A percentile compares a stretch with the other conserved stretches of the same genome.
These are phyloP conservation scores for Mormyrops attenuatus DNA, from an alignment of 2,797 vertebrate genomes.

Conservation along the genomic window DNA sequence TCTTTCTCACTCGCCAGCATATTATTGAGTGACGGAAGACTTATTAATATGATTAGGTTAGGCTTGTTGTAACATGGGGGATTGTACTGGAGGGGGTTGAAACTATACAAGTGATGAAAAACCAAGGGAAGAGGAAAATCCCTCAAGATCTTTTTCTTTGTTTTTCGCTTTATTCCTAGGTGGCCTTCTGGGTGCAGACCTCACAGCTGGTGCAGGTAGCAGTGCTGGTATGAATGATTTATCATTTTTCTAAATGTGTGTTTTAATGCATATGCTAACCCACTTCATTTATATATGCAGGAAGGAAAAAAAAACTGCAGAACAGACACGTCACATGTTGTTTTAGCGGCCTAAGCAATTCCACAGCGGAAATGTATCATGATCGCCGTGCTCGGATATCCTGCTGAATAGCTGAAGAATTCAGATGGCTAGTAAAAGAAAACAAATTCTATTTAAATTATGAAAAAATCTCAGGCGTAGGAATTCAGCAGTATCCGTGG, in stretches of 20 bases:
- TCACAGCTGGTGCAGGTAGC: constrained; percentile 97
- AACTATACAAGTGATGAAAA: constrained; percentile 29
- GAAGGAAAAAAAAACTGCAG: not conserved
- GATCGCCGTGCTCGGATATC: constrained; percentile 1
- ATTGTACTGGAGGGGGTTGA: constrained; percentile 5
- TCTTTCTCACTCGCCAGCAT: not conserved
- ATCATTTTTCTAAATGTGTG: constrained; percentile 50
- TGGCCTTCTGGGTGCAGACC: constrained; percentile 98
- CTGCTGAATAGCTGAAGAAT: constrained; percentile 6
- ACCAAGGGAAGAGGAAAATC: constrained; percentile 28
- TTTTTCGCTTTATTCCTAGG: constrained; percentile 65
- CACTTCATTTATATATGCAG: constrained; percentile 10
- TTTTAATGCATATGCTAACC: constrained; percentile 30
- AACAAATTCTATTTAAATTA: not conserved
- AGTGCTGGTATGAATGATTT: constrained; percentile 88
- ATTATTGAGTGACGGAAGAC: not conserved
- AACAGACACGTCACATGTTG: constrained; percentile 42
- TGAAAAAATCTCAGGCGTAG: not conserved
- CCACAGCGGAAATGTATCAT: constrained; percentile 53
- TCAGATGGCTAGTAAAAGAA: constrained; percentile 3
- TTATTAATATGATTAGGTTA: constrained; percentile 11
- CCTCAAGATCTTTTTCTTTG: constrained; percentile 41
- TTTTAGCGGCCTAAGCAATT: constrained; percentile 53
- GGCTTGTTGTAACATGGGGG: constrained; percentile 11
- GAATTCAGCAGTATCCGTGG: not conserved